Base-by-base conservation (phyloP, 1,140 invertebrate genomes). In the Lucilia sericata region DNA sequence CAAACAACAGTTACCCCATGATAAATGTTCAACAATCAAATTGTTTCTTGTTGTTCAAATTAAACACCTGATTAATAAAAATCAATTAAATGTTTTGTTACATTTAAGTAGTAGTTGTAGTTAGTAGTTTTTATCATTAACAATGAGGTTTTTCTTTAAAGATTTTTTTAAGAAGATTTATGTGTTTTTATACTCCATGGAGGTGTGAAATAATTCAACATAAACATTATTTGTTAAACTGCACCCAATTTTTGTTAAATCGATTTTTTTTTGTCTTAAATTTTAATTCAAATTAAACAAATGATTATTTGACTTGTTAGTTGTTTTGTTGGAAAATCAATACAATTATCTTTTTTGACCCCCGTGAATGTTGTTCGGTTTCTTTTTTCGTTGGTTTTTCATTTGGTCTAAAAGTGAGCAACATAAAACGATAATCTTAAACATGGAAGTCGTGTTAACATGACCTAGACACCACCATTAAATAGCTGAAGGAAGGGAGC, bases 61-160 rank as follows among this genome's bases (percentile, higher is more conserved):
- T 25, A 7, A 70, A 25, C 65, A 70, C 5, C 65, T 70, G 65
- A 70, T 70, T 70, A 25, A 2, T 25, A 10, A 17, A 25, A 70
- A 25, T 30, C 65, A 70, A 70, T 70, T 70, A 70, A 70, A 70
- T 70, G 65, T 21, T 30, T 60, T 70, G 65, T 70, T 70, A 70
- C 9, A 55, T 55, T 42, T 42, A 42, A 42, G 10, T 42, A 42
- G 42, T 42, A 1, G 25, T 30, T 30, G 3, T 3, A 42, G 42
- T 42, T 42, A 42, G 10, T 42, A 42, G 42, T 42, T 55, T 55
- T 55, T 55, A n/a, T 17, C 51, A 10, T 55, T 7, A 51, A 13
- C 49, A 51, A 51, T 51, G 49, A 51, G 5, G 51, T 55, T 55
- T 55, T 17, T 17, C 12, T 55, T 55, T 49, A 49, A 2, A 5